These are phyloP conservation scores for Eudorcas thomsonii DNA, from an alignment of 2,113 vertebrate species.

Conservation along the genomic window DNA sequence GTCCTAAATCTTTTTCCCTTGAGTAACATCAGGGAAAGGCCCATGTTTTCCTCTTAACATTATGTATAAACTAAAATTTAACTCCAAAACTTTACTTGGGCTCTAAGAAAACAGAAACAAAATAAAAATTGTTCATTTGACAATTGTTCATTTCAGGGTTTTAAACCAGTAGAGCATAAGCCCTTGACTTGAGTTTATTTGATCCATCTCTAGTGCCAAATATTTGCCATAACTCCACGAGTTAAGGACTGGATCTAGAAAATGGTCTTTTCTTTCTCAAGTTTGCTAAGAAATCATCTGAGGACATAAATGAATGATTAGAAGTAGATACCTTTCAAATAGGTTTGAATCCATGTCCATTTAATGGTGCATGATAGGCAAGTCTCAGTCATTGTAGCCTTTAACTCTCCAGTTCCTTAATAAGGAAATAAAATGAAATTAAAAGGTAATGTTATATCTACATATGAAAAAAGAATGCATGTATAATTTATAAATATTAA, in stretches of 20 bases:
- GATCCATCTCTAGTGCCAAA: not conserved
- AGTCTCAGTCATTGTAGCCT: not conserved
- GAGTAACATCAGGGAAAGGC: not conserved
- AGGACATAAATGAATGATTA: not conserved
- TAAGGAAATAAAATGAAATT: not conserved
- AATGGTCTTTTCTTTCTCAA: not conserved
- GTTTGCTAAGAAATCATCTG: not conserved
- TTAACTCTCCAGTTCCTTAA: constrained; percentile 14
- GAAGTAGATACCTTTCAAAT: not conserved
- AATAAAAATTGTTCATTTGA: not conserved
- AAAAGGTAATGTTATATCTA: not conserved
- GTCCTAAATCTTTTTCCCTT: not conserved
- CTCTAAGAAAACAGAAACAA: constrained; percentile 5
- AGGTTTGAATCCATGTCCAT: not conserved
- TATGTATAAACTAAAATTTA: not conserved
- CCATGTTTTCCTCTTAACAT: not conserved
- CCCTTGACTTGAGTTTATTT: not conserved
- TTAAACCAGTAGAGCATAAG: not conserved
- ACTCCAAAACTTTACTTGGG: not conserved
- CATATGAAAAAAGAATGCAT: not conserved
- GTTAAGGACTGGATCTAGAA: not conserved
- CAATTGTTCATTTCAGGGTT: not conserved
- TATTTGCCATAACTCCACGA: not conserved
- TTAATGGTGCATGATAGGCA: not conserved
- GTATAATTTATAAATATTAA: not conserved